These are phyloP conservation scores for Nerophis ophidion DNA, from an alignment of 2,113 vertebrate genomes.

Conservation along the genomic window DNA sequence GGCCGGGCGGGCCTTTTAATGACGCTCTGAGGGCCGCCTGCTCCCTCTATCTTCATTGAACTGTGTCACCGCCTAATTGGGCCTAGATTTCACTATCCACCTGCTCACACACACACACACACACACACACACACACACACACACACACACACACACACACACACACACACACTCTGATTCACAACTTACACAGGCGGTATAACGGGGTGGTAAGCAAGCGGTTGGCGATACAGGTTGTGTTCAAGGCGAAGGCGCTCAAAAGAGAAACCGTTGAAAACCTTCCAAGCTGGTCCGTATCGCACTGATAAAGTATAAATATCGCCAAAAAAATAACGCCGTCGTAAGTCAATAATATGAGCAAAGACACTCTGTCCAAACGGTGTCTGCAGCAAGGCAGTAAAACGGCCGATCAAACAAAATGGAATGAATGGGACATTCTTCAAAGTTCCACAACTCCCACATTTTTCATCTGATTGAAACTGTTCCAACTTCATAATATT, in stretches of 20 bases:
- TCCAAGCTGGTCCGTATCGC: too few relatives aligned
- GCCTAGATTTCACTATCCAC: slow-evolving; percentile 95
- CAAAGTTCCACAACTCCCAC: too few relatives aligned
- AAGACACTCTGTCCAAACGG: too few relatives aligned
- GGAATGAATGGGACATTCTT: too few relatives aligned
- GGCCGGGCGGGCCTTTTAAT: slow-evolving; percentile 90
- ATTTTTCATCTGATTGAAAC: too few relatives aligned
- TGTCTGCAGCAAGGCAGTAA: too few relatives aligned
- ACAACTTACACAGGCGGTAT: slow-evolving; percentile 4
- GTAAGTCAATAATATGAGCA: too few relatives aligned
- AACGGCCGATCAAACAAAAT: too few relatives aligned
- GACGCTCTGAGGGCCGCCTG: slow-evolving; percentile 90
- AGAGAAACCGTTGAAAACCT: background rate
- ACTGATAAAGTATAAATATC: too few relatives aligned
- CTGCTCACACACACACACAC: slow-evolving; percentile 21
- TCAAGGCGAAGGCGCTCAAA: slow-evolving; percentile 1
- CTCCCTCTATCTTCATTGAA: slow-evolving; percentile 95
- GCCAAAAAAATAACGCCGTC: too few relatives aligned
- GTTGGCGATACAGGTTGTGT: slow-evolving; percentile 2
- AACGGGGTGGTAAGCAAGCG: slow-evolving; percentile 4
- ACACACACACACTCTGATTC: slow-evolving; percentile 4
- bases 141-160: background rate
- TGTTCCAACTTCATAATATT: too few relatives aligned
- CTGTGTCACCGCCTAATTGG: slow-evolving; percentile 96
- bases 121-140: slow-evolving; percentile 20